Evolutionary conservation across 1,140 invertebrate species (phyloP), one percentile per base, ranked within the genome.

Genomic region (Drosophila leontia): DNA sequence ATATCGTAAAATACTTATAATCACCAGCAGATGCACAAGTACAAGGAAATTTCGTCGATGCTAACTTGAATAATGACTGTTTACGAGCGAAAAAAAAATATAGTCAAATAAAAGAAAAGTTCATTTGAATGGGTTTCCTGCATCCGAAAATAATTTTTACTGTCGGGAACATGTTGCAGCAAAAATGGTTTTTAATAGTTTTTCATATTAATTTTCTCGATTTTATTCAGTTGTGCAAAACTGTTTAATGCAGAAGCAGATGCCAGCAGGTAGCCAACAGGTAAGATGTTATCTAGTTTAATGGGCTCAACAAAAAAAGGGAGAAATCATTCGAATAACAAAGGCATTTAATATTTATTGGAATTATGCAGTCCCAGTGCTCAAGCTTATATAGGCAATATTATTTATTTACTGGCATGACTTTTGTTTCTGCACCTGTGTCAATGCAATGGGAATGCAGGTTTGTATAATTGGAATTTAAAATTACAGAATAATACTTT

Each of bases 31-130:
- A 57, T 53, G 35, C 9, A 26, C 35, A 15, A 12, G 17, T 56
- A 45, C 50, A 45, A 64, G 45, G 29, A 63, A 41, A 61, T 48
- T 75, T 23, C 23, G 19, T 8, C 35, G 23, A 41, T 62, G 48
- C 35, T 29, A 70, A 70, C 71, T 60, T 76, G 19, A 76, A 77
- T 77, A 74, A 67, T 55, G 39, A 26, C 44, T 41, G 51, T 59
- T 71, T 71, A 75, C 57, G 63, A 69, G 32, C 35, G 9, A 37
- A 41, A 17, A 26, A n/a, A 35, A 29, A 57, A 45, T 23, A 29
- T 35, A 19, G 32, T 34, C 8, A 48, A 78, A 56, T 58, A 15
- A 35, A 53, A 15, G 12, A 19, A 37, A 55, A 37, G 9, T 23
- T 2, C 34, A 26, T 75, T 61, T 35, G 7, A 9, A 65, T 44